These are phyloP conservation scores for Petaurus breviceps DNA, from an alignment of 2,113 vertebrate species.

Conservation along the genomic window DNA sequence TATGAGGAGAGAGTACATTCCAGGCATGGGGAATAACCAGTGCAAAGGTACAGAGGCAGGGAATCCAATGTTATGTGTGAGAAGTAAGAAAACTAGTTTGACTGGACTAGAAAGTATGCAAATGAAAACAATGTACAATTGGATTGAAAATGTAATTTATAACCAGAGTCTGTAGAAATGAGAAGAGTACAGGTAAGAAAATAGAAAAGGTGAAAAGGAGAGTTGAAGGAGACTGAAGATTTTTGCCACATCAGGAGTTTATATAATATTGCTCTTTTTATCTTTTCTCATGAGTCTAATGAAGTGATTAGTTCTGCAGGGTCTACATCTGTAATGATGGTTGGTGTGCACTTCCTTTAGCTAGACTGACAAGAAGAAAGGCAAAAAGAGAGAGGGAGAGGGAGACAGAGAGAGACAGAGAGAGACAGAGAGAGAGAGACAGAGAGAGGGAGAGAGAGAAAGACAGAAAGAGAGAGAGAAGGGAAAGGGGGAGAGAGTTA, in stretches of 20 bases:
- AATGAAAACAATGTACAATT: not conserved
- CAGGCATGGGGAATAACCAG: too few species aligned
- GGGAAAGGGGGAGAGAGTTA: not conserved
- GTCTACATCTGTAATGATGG: not conserved
- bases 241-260: not conserved
- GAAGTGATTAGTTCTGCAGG: not conserved
- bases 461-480: too few species aligned
- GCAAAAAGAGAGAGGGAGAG: not conserved
- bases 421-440: not conserved
- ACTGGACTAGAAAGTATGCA: not conserved
- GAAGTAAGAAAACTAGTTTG: too few species aligned
- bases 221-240: not conserved
- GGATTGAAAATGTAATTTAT: not conserved
- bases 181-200: not conserved
- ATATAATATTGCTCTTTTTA: not conserved
- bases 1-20: too few species aligned
- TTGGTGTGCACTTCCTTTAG: too few species aligned
- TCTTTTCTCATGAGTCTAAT: not conserved
- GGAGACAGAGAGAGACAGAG: not conserved
- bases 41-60: too few species aligned
- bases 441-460: too few species aligned
- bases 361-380: not conserved
- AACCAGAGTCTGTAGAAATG: not conserved
- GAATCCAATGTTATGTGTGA: too few species aligned
- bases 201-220: not conserved